Base-by-base conservation (phyloP, 2,888 invertebrate species). In the Nezara viridula region DNA sequence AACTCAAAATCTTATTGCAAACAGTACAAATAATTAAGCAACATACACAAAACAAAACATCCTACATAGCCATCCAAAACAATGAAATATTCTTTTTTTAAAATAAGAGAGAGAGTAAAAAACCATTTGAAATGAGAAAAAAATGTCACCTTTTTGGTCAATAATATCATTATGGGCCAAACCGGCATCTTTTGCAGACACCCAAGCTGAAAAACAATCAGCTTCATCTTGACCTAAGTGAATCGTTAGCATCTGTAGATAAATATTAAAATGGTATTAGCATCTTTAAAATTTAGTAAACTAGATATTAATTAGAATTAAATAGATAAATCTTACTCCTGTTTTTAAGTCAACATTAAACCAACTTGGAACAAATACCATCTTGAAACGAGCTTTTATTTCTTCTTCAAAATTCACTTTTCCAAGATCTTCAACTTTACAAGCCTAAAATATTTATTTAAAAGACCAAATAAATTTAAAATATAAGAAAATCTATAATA, bases 261-360 rank as follows among this genome's bases (percentile, higher is more conserved):
- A n/a, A 40, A 73, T 21, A 21, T 73, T 37, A 37, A 47, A 88
- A 60, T 50, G 60, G 1, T 40, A 27, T 60, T 27, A 32, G 16
- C 2, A 47, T 44, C 1, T 40, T 87, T 24, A n/a, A 27, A 27
- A 16, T 86, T 37, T 66, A 16, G 55, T 27, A 21, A 7, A 21
- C 40, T 37, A 81, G 1, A 47, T 44, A n/a, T 2, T 81, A 9
- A 60, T 32, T 40, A 16, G 60, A 77, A 66, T 88, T 60, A 47
- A 88, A 16, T 21, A 86, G 77, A 85, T 52, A 88, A 86, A 32
- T 52, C 95, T 93, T 93, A 98, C 97, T 90, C 99, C 99, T 90
- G 98, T 99, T 94, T 99, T 99, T 86, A 99, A 95, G 94, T 99
- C 99, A 85, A 99, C 98, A 91, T 97, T 97, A 93, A 99, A 99